phyloP scores from a whole-genome alignment of 2,888 invertebrate genomes.

The Dryocosmus kuriphilus region DNA sequence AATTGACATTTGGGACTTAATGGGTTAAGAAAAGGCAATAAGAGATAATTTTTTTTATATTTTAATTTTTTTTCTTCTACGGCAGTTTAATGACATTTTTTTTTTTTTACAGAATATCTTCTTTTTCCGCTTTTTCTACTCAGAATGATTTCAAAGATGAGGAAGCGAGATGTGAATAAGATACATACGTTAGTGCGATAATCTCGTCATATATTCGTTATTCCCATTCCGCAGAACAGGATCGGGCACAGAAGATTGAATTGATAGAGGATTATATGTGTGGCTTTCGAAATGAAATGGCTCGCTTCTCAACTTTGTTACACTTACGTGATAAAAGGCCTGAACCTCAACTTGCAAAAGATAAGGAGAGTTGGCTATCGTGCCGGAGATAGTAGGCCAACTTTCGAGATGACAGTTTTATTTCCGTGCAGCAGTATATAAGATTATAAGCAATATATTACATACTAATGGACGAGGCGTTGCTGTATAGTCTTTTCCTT shows the following conservation, averaged over 20 bases:
- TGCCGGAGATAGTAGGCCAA: constrained; percentile 71
- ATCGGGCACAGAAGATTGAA: neutral
- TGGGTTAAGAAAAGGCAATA: no score
- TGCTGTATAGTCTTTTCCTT: neutral
- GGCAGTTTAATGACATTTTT: no score
- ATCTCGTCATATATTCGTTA: neutral
- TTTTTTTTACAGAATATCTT: no score
- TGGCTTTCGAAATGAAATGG: constrained; percentile 24
- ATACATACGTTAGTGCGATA: neutral
- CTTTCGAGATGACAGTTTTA: constrained; percentile 73
- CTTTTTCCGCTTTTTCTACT: no score
- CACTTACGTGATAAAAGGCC: constrained; percentile 29
- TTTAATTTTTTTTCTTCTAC: no score
- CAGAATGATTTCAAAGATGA: neutral
- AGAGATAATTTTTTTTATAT: no score
- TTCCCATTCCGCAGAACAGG: constrained; percentile 2
- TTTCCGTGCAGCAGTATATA: constrained; percentile 58
- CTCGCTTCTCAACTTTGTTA: constrained; percentile 21
- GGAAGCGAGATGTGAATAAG: neutral
- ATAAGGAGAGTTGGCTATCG: constrained; percentile 59
- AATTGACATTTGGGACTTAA: no score
- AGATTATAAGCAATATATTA: constrained; percentile 26
- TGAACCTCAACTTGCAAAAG: constrained; percentile 16
- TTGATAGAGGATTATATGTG: constrained; percentile 3
- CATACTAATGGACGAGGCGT: constrained; percentile 27